Percentiles rank a stretch among this genome's conserved stretches.
phyloP scores from a whole-genome alignment of 2,113 vertebrate genomes.

The Takifugu bimaculatus region DNA sequence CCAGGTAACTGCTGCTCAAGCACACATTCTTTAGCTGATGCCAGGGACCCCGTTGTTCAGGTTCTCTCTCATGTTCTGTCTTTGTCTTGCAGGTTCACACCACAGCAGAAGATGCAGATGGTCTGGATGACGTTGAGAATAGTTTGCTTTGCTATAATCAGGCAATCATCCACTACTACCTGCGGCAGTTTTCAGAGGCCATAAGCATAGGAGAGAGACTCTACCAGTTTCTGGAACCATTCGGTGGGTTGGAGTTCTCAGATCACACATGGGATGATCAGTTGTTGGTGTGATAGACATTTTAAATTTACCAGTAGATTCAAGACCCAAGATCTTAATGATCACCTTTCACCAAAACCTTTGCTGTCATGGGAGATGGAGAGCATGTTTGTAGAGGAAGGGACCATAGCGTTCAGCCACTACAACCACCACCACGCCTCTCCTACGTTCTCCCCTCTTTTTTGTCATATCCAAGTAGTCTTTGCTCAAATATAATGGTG shows the following conservation, averaged over 20 bases:
- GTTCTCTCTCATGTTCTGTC: background rate
- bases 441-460: no score
- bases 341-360: no score
- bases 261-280: background rate
- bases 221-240: conserved; percentile 97
- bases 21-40: background rate
- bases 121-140: conserved; percentile 95
- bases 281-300: background rate
- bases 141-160: conserved; percentile 97
- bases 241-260: conserved; percentile 77
- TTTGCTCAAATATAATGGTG: no score
- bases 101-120: conserved; percentile 91
- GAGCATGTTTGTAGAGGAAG: no score
- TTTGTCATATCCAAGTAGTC: no score
- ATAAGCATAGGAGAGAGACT: conserved; percentile 93
- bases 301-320: no score
- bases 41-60: background rate
- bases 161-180: conserved; percentile 91
- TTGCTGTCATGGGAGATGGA: no score
- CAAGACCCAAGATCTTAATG: no score
- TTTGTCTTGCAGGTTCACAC: conserved; percentile 81
- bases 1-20: conserved; percentile 76
- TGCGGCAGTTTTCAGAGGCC: conserved; percentile 92
- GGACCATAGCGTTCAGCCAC: no score
- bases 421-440: no score